Percentiles rank a stretch among this genome's conserved stretches.
Conservation (phyloP, 35 echinoderm and acorn worm genomes). For the Heliocidaris tuberculata region DNA sequence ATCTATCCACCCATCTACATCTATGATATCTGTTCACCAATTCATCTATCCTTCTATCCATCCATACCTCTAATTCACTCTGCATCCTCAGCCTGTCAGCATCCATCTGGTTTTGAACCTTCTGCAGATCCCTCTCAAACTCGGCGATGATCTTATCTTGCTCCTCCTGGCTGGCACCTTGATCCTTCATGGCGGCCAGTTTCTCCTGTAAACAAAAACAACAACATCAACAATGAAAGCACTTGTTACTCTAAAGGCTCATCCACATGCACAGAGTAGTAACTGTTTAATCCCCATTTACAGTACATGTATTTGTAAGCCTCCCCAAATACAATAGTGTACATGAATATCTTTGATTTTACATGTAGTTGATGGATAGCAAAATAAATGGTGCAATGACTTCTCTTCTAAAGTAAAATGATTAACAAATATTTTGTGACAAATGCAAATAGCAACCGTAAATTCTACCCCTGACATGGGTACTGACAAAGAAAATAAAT, state of each 20-base stretch:
- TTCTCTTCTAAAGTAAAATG: no score
- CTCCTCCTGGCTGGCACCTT: constrained; percentile 78
- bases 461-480: no score
- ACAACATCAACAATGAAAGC: background rate
- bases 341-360: no score
- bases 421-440: no score
- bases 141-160: constrained; percentile 80
- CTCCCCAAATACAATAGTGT: no score
- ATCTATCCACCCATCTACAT: no score
- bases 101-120: constrained; percentile 91
- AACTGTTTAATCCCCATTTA: background rate
- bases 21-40: no score
- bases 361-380: no score
- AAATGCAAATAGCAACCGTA: no score
- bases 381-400: no score
- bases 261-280: background rate
- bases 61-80: constrained; percentile 77
- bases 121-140: constrained; percentile 82
- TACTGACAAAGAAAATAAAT: no score
- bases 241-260: background rate
- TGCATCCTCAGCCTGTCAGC: constrained; percentile 95
- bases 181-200: constrained; percentile 68
- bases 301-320: no score
- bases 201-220: constrained; percentile 69
- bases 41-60: background rate